A percentile compares a stretch with the other conserved stretches of the same genome.
Conservation (phyloP, 2,113 vertebrate species). For the Anguilla japonica region DNA sequence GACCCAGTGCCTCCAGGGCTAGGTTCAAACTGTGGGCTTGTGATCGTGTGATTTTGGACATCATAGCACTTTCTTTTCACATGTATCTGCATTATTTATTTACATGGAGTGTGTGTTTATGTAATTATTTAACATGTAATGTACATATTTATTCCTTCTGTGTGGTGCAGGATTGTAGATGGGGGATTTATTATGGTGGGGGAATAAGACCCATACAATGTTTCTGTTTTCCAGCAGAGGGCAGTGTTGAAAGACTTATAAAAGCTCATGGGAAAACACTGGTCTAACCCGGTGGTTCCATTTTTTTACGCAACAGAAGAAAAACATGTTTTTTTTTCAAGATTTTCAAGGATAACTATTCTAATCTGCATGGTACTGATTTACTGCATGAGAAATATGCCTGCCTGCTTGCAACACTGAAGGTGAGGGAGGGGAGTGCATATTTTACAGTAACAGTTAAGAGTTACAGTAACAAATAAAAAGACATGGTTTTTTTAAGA, state of each 20-base stretch:
- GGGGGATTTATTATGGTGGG: too few species aligned
- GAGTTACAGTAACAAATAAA: neutral
- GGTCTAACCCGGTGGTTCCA: too few species aligned
- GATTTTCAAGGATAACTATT: neutral
- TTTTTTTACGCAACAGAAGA: too few species aligned
- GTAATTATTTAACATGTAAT: too few species aligned
- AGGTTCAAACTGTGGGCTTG: neutral
- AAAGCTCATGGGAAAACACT: too few species aligned
- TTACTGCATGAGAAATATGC: slow-evolving; percentile 77
- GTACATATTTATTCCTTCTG: too few species aligned
- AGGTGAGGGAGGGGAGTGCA: slow-evolving; percentile 24
- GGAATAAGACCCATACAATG: too few species aligned
- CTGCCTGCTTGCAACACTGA: slow-evolving; percentile 61
- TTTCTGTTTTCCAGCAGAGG: too few species aligned
- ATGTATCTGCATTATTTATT: neutral
- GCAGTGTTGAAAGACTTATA: too few species aligned
- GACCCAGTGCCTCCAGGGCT: neutral
- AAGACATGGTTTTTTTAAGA: neutral
- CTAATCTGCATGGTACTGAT: slow-evolving; percentile 69
- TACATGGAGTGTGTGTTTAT: neutral
- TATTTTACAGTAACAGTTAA: neutral
- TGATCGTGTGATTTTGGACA: neutral
- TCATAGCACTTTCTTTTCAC: neutral
- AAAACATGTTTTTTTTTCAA: too few species aligned
- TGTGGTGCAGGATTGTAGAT: too few species aligned